Conservation (phyloP, 2,797 vertebrate species). For the Nothura maculosa region DNA sequence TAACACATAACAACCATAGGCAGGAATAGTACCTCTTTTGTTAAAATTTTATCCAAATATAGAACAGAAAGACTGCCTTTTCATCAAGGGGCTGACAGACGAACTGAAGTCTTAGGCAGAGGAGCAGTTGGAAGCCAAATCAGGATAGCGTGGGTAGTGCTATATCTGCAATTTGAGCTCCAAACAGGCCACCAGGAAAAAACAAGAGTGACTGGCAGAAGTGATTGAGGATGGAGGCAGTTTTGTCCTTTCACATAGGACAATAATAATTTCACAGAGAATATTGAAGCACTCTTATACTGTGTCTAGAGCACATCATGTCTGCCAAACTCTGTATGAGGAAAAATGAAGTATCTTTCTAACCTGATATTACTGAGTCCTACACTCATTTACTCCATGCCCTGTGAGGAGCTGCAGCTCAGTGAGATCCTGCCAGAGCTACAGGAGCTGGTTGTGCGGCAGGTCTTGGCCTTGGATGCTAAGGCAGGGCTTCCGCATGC, state of each 20-base stretch:
- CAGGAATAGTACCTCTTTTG: not conserved
- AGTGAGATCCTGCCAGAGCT: not conserved
- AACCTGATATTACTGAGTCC: not conserved
- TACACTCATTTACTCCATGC: not conserved
- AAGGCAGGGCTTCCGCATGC: no score
- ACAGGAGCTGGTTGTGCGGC: not conserved
- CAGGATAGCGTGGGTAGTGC: accelerated
- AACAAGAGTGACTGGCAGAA: not conserved
- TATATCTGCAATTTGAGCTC: not conserved
- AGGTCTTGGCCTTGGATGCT: not conserved
- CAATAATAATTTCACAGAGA: not conserved
- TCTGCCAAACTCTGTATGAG: not conserved
- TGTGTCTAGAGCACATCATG: accelerated
- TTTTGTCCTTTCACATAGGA: not conserved
- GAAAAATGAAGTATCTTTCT: not conserved
- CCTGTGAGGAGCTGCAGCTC: not conserved
- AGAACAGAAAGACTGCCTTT: not conserved
- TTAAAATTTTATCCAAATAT: not conserved
- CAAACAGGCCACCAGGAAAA: not conserved
- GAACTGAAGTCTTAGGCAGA: not conserved
- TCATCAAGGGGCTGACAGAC: not conserved
- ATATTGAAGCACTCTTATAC: not conserved
- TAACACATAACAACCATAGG: not conserved
- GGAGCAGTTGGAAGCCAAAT: not conserved
- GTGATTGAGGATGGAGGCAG: not conserved